Conservation (phyloP, 2,113 vertebrate species). For the Paracanthobrama guichenoti region DNA sequence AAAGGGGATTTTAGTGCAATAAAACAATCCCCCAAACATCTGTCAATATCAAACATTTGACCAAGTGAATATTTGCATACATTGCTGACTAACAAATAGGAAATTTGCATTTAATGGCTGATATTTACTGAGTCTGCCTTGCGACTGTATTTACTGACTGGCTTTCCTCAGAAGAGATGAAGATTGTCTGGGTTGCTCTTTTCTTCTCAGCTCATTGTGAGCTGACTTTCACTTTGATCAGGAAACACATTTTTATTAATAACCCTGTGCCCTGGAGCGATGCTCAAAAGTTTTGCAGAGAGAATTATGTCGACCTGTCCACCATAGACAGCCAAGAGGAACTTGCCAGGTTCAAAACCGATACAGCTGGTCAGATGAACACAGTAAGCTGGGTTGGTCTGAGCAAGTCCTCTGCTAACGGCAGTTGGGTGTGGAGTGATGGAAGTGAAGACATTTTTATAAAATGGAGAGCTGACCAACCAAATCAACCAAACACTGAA, state of each 20-base stretch:
- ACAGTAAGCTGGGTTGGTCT: constrained; percentile 11
- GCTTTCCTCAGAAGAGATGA: neutral
- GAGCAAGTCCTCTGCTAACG: neutral
- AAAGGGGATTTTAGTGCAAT: too few relatives aligned
- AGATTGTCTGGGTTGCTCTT: neutral
- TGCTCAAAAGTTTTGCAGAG: neutral
- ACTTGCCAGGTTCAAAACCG: accelerated
- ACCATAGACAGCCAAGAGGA: neutral
- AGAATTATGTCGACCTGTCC: constrained; percentile 4
- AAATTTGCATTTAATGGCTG: neutral
- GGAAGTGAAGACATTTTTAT: neutral
- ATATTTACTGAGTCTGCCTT: neutral
- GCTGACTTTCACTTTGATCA: constrained; percentile 1
- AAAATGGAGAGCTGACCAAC: too few relatives aligned
- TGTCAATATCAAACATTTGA: too few relatives aligned
- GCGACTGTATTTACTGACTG: neutral
- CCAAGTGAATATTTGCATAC: neutral
- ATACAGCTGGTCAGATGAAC: neutral
- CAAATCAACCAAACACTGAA: too few relatives aligned
- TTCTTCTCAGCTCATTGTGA: neutral
- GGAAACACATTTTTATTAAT: neutral
- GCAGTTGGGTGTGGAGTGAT: neutral
- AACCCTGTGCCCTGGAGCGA: accelerated
- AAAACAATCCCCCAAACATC: too few relatives aligned
- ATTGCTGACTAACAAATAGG: neutral